Conservation (phyloP, 2,113 vertebrate genomes). For the Tyto alba region DNA sequence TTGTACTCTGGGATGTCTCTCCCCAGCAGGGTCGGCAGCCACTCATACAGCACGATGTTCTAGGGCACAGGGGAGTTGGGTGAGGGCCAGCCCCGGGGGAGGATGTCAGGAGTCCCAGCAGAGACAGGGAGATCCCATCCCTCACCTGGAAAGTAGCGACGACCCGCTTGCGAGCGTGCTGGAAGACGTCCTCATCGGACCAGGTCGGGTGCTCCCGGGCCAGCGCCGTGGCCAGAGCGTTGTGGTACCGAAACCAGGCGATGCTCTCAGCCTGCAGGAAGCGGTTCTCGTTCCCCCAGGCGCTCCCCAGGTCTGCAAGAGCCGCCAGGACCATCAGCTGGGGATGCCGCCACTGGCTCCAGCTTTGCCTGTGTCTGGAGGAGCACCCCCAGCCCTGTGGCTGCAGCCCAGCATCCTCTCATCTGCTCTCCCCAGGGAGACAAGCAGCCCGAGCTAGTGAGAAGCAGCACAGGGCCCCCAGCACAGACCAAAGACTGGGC, state of each 20-base stretch:
- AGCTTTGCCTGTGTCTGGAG: not conserved
- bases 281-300: constrained; percentile 87
- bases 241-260: constrained; percentile 94
- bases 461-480: rapidly evolving
- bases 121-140: rapidly evolving
- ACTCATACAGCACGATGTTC: constrained; percentile 89
- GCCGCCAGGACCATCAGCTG: not conserved
- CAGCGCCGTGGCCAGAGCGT: constrained; percentile 75
- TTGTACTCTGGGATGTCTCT: constrained; percentile 64
- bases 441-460: rapidly evolving
- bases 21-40: constrained; percentile 80
- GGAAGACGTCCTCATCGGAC: constrained; percentile 90
- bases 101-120: rapidly evolving
- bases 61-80: constrained; percentile 2
- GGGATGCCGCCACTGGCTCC: not conserved
- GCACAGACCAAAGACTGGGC: rapidly evolving
- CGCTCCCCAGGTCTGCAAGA: constrained; percentile 83
- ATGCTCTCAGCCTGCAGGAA: constrained; percentile 87
- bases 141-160: constrained; percentile 90
- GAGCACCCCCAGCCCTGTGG: not conserved
- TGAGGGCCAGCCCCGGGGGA: not conserved
- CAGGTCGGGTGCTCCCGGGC: constrained; percentile 70
- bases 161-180: constrained; percentile 84
- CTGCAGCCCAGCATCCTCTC: not conserved
- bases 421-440: not conserved